Evolutionary conservation across 2,888 invertebrate genomes (phyloP), one percentile per base, ranked within the genome.

Genomic region (Parnassius mnemosyne): DNA sequence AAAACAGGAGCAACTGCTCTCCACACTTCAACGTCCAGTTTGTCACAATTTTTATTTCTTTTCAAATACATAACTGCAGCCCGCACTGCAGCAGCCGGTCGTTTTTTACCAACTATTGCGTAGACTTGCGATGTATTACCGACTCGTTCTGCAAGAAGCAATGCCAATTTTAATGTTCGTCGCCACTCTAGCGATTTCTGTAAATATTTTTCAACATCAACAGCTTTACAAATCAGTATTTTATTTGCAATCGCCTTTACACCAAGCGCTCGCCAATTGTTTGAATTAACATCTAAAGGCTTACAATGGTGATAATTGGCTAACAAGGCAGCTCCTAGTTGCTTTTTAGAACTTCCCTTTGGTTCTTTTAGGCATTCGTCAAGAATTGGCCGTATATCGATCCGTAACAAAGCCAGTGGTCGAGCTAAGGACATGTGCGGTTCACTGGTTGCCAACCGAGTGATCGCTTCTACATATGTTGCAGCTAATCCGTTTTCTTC

Each of bases 171-270:
- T 0, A 71, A 65, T 0, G 84, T 80, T 3, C 74, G 73, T 9
- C 68, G 71, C 70, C 78, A 79, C n/a, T 67, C 54, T 1, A 81
- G 63, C 50, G 83, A 70, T 41, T 68, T 68, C 42, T 69, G 57
- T 10, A 78, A 65, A 46, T 77, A 64, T 0, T 53, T 56, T 7
- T 76, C 71, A 13, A 76, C 59, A 34, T 78, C 72, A 1, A 56
- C 60, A 13, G 60, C 58, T 46, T 73, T 76, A 60, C 81, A 81
- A 34, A 68, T 66, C 7, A 77, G 63, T 3, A 77, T 66, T 55
- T 69, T 76, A 57, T 82, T 84, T 0, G 81, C 77, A 2, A 84
- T 66, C 13, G 79, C 76, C 65, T 84, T 84, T 2, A 76, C 77
- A 16, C 87, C 85, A 44, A 75, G 59, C 56, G 66, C 55, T 10